Evolutionary conservation across 2,113 vertebrate species (phyloP).

Genomic region (Amphiprion ocellaris): DNA sequence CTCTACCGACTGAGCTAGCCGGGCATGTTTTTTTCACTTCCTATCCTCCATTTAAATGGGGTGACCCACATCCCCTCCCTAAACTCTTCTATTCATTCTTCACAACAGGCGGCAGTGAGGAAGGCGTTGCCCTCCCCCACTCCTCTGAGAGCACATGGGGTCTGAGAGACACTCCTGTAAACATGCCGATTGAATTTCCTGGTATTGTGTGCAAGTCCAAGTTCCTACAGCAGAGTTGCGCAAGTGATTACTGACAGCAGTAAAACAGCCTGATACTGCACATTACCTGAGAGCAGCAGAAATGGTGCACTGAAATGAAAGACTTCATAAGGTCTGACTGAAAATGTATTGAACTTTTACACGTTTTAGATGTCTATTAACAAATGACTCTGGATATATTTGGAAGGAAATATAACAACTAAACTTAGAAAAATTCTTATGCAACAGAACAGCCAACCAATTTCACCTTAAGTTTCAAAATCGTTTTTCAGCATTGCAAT

Average conservation of each 20-base stretch:
- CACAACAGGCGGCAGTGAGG: background rate
- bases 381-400: background rate
- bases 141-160: background rate
- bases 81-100: background rate
- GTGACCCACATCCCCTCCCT: background rate
- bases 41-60: background rate
- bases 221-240: background rate
- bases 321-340: background rate
- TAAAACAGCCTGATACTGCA: background rate
- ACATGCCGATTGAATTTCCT: constrained; percentile 34
- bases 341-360: background rate
- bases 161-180: background rate
- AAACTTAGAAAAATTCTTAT: no score
- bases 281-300: background rate
- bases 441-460: no score
- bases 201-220: background rate
- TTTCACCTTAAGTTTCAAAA: no score
- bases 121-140: background rate
- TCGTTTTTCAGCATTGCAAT: no score
- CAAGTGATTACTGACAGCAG: background rate
- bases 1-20: constrained; percentile 80
- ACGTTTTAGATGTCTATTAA: background rate
- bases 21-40: fast-evolving
- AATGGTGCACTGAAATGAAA: background rate
- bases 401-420: background rate